Evolutionary conservation across 2,797 vertebrate genomes (phyloP), one percentile per base, ranked within the genome.

Genomic region (Ptychadena robeensis): DNA sequence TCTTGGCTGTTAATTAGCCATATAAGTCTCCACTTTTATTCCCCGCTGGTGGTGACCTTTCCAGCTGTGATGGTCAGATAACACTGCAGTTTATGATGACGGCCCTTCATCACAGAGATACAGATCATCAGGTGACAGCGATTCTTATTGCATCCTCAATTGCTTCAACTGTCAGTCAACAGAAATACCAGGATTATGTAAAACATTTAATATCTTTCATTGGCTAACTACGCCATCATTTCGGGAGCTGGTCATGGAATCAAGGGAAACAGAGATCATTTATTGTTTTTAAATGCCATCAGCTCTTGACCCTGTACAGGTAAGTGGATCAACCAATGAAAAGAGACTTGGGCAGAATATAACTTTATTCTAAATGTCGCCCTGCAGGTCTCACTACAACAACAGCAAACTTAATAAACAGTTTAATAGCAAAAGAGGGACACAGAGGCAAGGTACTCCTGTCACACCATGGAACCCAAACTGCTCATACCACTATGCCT

Each of bases 31-130:
- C 40, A 22, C 30, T 73, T 72, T 32, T 10, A 31, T 30, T 34
- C 30, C 6, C 44, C 0, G 40, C 70, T 34, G 44, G 40, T 73
- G 4, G 9, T 34, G 70, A 57, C 70, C 70, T 73, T 73, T 73
- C 11, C 70, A 73, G 18, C 28, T 30, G 22, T 32, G 27, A 27
- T 57, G 44, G 30, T n/a, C 70, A 12, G 15, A 53, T 48, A 12
- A 48, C 14, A 57, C 44, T 10, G 12, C 28, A 57, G 18, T 9
- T 25, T 32, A 9, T 73, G 44, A 53, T 32, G n/a, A 73, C n/a
- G 30, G 44, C n/a, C 18, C 31, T 71, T 38, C 44, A 18, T 73
- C 18, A 32, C 11, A 57, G 12, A 53, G 44, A 53, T 53, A 53
- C 0, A 22, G 44, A 53, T 53, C 44, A n/a, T 22, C 44, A 22